Evolutionary conservation across 1,140 invertebrate species (phyloP).

Genomic region (Portunus trituberculatus): DNA sequence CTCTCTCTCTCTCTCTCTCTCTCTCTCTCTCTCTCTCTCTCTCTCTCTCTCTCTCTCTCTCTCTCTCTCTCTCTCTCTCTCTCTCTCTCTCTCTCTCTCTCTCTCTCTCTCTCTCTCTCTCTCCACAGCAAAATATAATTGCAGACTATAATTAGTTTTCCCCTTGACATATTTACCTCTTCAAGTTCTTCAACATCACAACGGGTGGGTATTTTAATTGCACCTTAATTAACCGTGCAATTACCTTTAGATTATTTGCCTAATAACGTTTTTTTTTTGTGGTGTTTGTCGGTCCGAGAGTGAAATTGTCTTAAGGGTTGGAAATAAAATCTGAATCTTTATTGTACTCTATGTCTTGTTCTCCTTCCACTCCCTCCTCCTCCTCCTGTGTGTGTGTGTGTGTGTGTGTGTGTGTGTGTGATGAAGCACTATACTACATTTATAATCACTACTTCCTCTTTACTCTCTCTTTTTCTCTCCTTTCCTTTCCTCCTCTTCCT

Average conservation of each 20-base stretch:
- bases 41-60: constrained; percentile 20
- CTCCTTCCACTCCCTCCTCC: not conserved
- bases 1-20: not conserved
- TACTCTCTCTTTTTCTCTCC: not conserved
- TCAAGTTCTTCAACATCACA: constrained; percentile 8
- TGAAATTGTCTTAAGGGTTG: not conserved
- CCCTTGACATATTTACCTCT: not conserved
- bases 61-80: constrained; percentile 20
- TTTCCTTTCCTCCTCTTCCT: not conserved
- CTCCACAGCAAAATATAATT: not conserved
- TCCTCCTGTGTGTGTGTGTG: not conserved
- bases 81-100: constrained; percentile 20
- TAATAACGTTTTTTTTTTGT: not conserved
- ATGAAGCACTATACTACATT: not conserved
- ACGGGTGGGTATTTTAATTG: not conserved
- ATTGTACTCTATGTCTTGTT: not conserved
- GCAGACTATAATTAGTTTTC: constrained; percentile 1
- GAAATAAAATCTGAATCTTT: not conserved
- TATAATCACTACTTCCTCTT: not conserved
- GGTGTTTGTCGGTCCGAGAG: not conserved
- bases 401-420: not conserved
- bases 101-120: constrained; percentile 20
- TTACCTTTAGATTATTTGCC: constrained; percentile 6
- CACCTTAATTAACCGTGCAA: not conserved
- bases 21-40: not conserved